Evolutionary conservation across 2,113 vertebrate species (phyloP), one percentile per base, ranked within the genome.

Genomic region (Alligator sinensis): DNA sequence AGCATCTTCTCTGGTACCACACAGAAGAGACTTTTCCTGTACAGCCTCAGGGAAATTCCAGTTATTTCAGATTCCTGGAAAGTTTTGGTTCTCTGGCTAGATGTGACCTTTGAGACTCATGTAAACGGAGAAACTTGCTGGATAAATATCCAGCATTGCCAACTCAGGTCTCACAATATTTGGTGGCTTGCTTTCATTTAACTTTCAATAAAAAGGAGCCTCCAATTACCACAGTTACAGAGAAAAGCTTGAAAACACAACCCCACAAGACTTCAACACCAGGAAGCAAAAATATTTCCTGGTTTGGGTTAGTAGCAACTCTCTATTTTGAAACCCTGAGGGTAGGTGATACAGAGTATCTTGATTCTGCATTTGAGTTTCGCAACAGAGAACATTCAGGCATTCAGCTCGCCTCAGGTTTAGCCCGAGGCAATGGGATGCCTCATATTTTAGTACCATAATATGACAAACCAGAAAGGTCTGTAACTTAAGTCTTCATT

Each of bases 161-260:
- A 24, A 34, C 63, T 25, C 4, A 10, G 28, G 1, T 1, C 2
- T 54, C 14, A 5, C 2, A 4, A 3, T 2, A 21, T 2, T 47
- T 58, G 4, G 27, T 1, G 6, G 1, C 18, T 80, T 27, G 18
- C 59, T n/a, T 15, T n/a, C 27, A 28, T 24, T 4, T 27, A 34
- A 34, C 34, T 34, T 12, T 9, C 22, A 3, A 12, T 60, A 6
- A 25, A 68, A 3, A 70, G 10, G 77, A 16, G 47, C 21, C 22
- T 19, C 11, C 13, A 3, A 8, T 61, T 60, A 15, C 21, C 59
- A 15, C 59, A 61, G 59, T 64, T 13, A 8, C 34, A 60, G 27
- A 81, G 21, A 58, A 25, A 13, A 38, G 58, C 38, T 57, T 55
- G 58, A 64, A 59, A 4, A 0, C 9, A 4, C 11, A 25, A 19